phyloP scores from a whole-genome alignment of 2,888 invertebrate species.

The Campopleginae sp. region DNA sequence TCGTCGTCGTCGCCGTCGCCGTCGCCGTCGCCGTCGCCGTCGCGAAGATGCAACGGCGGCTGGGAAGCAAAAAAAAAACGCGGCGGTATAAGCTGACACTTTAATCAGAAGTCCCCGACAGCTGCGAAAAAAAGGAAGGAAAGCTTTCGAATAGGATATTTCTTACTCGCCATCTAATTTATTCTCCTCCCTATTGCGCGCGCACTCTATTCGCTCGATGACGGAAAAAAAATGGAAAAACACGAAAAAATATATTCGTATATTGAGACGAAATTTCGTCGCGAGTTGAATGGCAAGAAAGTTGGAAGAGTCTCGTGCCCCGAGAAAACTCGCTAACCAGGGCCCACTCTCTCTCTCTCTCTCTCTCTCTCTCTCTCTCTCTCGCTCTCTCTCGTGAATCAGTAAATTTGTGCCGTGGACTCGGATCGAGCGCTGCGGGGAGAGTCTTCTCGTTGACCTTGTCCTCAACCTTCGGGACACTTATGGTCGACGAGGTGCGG shows the following conservation, averaged over 20 bases:
- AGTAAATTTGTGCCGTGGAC: conserved; percentile 48
- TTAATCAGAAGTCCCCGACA: conserved; percentile 51
- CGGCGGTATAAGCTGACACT: conserved; percentile 38
- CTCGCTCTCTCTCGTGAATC: too few relatives aligned
- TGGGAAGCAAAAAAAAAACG: conserved; percentile 7
- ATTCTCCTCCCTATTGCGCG: neutral
- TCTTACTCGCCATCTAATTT: conserved; percentile 6
- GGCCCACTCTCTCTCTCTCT: too few relatives aligned
- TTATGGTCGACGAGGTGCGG: conserved; percentile 15
- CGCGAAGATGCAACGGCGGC: conserved; percentile 29
- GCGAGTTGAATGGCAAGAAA: conserved; percentile 20
- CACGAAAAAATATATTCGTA: too few relatives aligned
- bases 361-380: too few relatives aligned
- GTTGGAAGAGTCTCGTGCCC: neutral
- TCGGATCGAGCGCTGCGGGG: conserved; percentile 33
- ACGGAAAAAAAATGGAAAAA: neutral
- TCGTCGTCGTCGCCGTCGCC: too few relatives aligned
- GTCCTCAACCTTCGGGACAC: conserved; percentile 59
- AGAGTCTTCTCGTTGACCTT: conserved; percentile 35
- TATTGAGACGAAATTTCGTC: conserved; percentile 30
- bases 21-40: too few relatives aligned
- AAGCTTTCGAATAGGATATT: conserved; percentile 30
- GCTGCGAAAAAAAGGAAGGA: conserved; percentile 11
- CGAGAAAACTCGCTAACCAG: too few relatives aligned
- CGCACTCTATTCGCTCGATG: neutral